Conservation (phyloP, 2,888 invertebrate species). For the Operophtera brumata region DNA sequence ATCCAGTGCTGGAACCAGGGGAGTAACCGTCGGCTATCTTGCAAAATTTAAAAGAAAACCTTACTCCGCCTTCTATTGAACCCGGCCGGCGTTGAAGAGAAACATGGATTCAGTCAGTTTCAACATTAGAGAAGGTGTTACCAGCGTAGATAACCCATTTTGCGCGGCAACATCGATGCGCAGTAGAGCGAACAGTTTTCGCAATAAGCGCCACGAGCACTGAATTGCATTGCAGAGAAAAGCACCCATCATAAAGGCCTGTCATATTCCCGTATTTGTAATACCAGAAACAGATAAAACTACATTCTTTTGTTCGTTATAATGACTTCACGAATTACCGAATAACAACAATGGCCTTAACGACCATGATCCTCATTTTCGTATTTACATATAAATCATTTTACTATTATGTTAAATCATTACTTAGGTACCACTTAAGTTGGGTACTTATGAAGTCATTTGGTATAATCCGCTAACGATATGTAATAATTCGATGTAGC, state of each 20-base stretch:
- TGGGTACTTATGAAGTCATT: no score
- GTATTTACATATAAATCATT: slow-evolving; percentile 20
- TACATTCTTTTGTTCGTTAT: slow-evolving; percentile 26
- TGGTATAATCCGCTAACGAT: no score
- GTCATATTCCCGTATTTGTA: background rate
- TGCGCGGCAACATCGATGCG: slow-evolving; percentile 59
- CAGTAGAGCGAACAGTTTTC: slow-evolving; percentile 66
- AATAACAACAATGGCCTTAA: slow-evolving; percentile 32
- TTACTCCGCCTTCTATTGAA: no score
- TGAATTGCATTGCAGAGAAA: slow-evolving; percentile 23
- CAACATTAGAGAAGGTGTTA: slow-evolving; percentile 42
- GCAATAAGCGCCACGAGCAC: slow-evolving; percentile 54
- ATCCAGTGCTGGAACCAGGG: no score
- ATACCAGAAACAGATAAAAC: slow-evolving; percentile 8
- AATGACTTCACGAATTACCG: slow-evolving; percentile 39
- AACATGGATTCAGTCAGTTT: slow-evolving; percentile 28
- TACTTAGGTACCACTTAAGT: background rate
- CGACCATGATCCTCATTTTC: slow-evolving; percentile 46
- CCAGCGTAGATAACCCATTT: slow-evolving; percentile 57
- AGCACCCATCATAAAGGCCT: background rate
- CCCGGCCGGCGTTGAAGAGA: background rate
- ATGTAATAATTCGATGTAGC: background rate
- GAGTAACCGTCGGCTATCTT: no score
- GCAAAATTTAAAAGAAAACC: no score
- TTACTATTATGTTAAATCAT: slow-evolving; percentile 18